phyloP scores from a whole-genome alignment of 2,113 vertebrate genomes.

The Trochalopteron elliotii region DNA sequence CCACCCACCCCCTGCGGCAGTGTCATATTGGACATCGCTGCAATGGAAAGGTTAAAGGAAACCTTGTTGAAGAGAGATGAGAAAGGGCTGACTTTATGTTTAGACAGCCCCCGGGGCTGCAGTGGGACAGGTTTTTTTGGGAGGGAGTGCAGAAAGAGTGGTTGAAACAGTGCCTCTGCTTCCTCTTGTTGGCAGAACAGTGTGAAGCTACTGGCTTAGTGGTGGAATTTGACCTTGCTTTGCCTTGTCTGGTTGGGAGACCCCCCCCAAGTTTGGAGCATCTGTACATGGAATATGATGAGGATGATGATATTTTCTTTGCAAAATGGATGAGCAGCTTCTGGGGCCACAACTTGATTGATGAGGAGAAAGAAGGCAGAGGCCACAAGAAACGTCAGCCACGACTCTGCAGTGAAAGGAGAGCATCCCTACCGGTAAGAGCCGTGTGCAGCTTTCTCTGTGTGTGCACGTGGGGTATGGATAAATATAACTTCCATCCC shows the following conservation, averaged over 20 bases:
- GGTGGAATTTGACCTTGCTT: constrained; percentile 2
- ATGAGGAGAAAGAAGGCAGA: constrained; percentile 75
- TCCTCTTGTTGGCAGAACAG: not conserved
- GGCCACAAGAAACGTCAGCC: constrained; percentile 72
- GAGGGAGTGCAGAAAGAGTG: not conserved
- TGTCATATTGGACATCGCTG: constrained; percentile 64
- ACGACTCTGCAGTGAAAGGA: constrained; percentile 67
- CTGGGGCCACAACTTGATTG: constrained; percentile 86
- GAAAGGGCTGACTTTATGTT: constrained; percentile 76
- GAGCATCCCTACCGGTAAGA: constrained; percentile 91
- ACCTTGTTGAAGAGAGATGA: constrained; percentile 77
- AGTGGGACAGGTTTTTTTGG: constrained; percentile 27
- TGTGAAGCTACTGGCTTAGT: not conserved
- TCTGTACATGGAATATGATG: constrained; percentile 86
- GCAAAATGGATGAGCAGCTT: constrained; percentile 99
- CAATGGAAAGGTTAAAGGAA: constrained; percentile 87
- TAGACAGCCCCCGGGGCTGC: constrained; percentile 67
- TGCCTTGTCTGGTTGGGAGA: not conserved
- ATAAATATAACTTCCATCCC: not conserved
- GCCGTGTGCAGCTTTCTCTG: not conserved
- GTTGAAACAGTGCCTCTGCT: not conserved
- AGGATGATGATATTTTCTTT: constrained; percentile 90
- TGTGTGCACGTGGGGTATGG: not conserved
- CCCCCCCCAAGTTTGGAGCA: not conserved
- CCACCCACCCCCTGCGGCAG: constrained; percentile 66